Base-by-base conservation (phyloP, 92 coral and sea anemone genomes). In the Actinostola sp. region DNA sequence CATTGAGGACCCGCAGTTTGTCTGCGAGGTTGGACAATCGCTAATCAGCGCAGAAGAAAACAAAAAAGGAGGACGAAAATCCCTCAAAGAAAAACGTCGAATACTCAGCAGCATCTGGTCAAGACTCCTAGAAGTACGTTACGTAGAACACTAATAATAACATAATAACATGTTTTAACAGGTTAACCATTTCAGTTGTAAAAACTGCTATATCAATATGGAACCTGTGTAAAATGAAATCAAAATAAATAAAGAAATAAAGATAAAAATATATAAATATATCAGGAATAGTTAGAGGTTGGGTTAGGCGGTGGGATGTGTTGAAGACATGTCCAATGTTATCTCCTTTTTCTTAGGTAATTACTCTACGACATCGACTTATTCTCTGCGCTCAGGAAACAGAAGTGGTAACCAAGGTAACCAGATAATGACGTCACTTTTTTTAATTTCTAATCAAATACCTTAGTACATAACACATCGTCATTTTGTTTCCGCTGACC, bases 21-120 rank as follows among this genome's bases (percentile, higher is more conserved):
- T 94, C 9, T 94, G 98, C 61, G 98, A 94, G 67, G 98, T 94
- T 30, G 98, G 92, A 3, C 98, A 94, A 63, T 94, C 98, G 16
- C 84, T 92, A 28, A 86, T 94, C 43, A 84, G 74, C 51, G 97
- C 91, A 17, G 90, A 87, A 24, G 93, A 89, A 63, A 72, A 85
- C 25, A 88, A 93, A 43, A 92, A 87, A 72, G 92, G 88, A 27
- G 98, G 98, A 60, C 88, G 98, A 46, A 88, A 89, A 67, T 94
- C 98, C 13, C 89, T 92, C 46, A 94, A 94, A 57, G 97, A 94
- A 60, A 91, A 92, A 70, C 92, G 92, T 44, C 84, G 79, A 57
- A 76, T 92, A 14, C 74, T 94, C n/a, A 58, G 88, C 33, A 82
- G 76, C 34, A 89, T 85, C 44, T 94, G 98, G 98, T 94, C 95